Evolutionary conservation across 2,113 vertebrate species (phyloP).

Genomic region (Boleophthalmus pectinirostris): DNA sequence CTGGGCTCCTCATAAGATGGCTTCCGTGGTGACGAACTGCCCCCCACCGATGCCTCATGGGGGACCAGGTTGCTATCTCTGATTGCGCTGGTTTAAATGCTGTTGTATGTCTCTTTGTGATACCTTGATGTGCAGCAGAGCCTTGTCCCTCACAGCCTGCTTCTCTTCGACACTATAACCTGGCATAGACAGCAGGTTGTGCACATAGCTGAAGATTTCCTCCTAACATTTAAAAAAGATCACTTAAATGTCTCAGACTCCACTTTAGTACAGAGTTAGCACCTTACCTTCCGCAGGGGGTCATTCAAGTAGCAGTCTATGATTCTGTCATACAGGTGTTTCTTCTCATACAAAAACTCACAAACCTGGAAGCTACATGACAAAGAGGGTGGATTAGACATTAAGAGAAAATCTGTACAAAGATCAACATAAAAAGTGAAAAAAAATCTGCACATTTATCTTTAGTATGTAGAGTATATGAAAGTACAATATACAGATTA

Average conservation of each 20-base stretch:
- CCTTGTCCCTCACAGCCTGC: conserved; percentile 83
- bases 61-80: too few relatives aligned
- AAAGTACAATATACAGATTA: too few relatives aligned
- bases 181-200: conserved; percentile 93
- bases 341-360: conserved; percentile 95
- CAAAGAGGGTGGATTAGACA: neutral
- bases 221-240: conserved; percentile 70
- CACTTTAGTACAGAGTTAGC: neutral
- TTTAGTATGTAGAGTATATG: too few relatives aligned
- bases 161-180: conserved; percentile 90
- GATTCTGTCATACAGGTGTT: conserved; percentile 89
- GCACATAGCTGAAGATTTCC: conserved; percentile 93
- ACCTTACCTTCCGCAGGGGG: conserved; percentile 85
- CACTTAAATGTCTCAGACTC: neutral
- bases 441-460: too few relatives aligned
- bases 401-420: neutral
- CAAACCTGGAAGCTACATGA: conserved; percentile 91
- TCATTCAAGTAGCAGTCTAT: conserved; percentile 93
- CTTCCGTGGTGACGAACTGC: too few relatives aligned
- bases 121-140: conserved; percentile 86
- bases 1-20: too few relatives aligned
- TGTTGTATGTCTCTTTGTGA: neutral
- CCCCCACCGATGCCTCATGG: too few relatives aligned
- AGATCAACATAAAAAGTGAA: neutral
- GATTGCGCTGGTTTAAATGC: too few relatives aligned